Conservation (phyloP, 2,797 vertebrate genomes). For the Betta splendens region DNA sequence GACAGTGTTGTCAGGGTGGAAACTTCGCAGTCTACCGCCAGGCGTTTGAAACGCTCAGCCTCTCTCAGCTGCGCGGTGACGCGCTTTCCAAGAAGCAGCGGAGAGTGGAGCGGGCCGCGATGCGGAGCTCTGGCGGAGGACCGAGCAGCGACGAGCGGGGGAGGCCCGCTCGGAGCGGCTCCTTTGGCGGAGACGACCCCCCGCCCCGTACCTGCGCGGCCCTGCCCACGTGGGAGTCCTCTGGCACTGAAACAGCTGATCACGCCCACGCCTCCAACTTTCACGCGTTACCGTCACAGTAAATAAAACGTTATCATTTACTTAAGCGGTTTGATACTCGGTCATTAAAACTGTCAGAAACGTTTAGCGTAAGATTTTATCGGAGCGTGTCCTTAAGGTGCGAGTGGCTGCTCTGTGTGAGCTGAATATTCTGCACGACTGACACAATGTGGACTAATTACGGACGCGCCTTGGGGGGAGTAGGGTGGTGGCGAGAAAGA, state of each 20-base stretch:
- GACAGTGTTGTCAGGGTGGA: slow-evolving; percentile 54
- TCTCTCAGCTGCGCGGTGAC: slow-evolving; percentile 71
- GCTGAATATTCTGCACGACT: slow-evolving; percentile 37
- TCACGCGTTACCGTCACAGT: not conserved
- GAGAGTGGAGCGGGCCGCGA: slow-evolving; percentile 48
- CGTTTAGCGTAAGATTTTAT: not conserved
- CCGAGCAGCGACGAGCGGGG: slow-evolving; percentile 36
- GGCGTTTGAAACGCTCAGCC: slow-evolving; percentile 72
- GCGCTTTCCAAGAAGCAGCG: slow-evolving; percentile 60
- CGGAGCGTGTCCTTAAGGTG: slow-evolving; percentile 11
- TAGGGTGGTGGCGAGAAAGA: not conserved
- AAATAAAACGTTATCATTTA: not conserved
- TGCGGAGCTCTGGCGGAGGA: slow-evolving; percentile 55
- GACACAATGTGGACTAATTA: slow-evolving; percentile 50
- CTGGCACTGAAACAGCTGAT: slow-evolving; percentile 55
- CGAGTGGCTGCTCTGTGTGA: slow-evolving; percentile 1
- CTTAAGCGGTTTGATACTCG: not conserved
- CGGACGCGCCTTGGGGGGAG: slow-evolving; percentile 15
- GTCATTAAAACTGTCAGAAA: not conserved
- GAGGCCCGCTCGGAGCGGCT: slow-evolving; percentile 31
- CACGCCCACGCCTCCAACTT: slow-evolving; percentile 8
- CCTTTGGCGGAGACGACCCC: slow-evolving; percentile 34
- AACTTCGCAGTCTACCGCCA: slow-evolving; percentile 65
- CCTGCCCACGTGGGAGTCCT: slow-evolving; percentile 68
- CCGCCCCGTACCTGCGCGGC: slow-evolving; percentile 45